Conservation (phyloP, 2,888 invertebrate genomes). For the Lycia hirtaria region DNA sequence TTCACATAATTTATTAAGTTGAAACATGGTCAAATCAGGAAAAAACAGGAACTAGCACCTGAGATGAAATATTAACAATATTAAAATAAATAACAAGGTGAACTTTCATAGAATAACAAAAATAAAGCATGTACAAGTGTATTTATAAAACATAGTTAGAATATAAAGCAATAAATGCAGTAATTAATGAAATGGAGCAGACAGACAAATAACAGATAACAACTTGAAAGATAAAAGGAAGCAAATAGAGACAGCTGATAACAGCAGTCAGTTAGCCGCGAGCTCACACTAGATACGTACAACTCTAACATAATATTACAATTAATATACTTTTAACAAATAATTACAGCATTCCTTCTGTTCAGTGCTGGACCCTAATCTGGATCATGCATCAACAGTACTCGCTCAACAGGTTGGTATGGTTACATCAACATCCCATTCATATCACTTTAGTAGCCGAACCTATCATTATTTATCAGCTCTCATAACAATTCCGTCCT, state of each 20-base stretch:
- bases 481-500: constrained; percentile 7
- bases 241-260: constrained; percentile 55
- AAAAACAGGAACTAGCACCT: constrained; percentile 56
- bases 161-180: constrained; percentile 30
- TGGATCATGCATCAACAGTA: constrained; percentile 17
- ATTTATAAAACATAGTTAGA: constrained; percentile 10
- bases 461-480: constrained; percentile 7
- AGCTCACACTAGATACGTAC: constrained; percentile 13
- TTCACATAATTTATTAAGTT: constrained; percentile 38
- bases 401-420: constrained; percentile 29
- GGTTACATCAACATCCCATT: constrained; percentile 23
- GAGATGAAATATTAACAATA: constrained; percentile 43
- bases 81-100: constrained; percentile 40
- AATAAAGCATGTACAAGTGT: constrained; percentile 29
- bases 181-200: constrained; percentile 45
- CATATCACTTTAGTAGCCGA: constrained; percentile 12
- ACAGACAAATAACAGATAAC: constrained; percentile 44
- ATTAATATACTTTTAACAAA: constrained; percentile 41
- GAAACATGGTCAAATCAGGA: constrained; percentile 48
- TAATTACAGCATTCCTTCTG: constrained; percentile 46
- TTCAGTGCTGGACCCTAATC: constrained; percentile 12
- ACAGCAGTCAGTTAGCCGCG: constrained; percentile 46
- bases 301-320: constrained; percentile 26
- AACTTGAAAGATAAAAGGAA: constrained; percentile 44
- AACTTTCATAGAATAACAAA: constrained; percentile 36